Percentiles rank a stretch among this genome's conserved stretches.
Conservation (phyloP, 2,888 invertebrate genomes). For the Chymomyza procnemis region DNA sequence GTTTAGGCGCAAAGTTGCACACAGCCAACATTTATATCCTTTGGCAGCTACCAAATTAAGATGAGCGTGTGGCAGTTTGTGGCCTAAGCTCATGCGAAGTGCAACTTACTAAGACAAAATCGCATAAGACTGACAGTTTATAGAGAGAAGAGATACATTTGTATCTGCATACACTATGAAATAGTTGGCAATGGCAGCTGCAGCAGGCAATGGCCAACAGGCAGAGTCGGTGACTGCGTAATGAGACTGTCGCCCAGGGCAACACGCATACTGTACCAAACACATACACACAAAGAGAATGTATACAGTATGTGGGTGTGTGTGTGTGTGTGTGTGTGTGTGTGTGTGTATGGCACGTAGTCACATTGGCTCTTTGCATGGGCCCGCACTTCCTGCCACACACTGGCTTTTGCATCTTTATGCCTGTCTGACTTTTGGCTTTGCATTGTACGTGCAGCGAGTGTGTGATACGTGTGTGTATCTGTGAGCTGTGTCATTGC, state of each 20-base stretch:
- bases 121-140: neutral
- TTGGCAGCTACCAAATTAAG: neutral
- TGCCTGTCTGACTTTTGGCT: constrained; percentile 52
- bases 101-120: neutral
- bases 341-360: constrained; percentile 17
- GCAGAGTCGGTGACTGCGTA: neutral
- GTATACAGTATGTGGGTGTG: neutral
- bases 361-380: neutral
- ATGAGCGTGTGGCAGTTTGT: neutral
- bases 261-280: neutral
- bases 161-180: constrained; percentile 16
- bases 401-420: constrained; percentile 44
- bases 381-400: constrained; percentile 43
- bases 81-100: neutral
- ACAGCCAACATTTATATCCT: neutral
- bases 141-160: neutral
- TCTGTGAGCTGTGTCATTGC: constrained; percentile 28
- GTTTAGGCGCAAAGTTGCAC: neutral
- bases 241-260: neutral
- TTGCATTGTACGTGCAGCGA: constrained; percentile 27
- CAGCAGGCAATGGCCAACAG: constrained; percentile 4
- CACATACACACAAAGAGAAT: neutral
- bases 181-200: constrained; percentile 31
- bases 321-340: constrained; percentile 22
- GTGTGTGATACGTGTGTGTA: constrained; percentile 20